These are phyloP conservation scores for Aleadryas rufinucha DNA, from an alignment of 2,113 vertebrate species.

Conservation along the genomic window DNA sequence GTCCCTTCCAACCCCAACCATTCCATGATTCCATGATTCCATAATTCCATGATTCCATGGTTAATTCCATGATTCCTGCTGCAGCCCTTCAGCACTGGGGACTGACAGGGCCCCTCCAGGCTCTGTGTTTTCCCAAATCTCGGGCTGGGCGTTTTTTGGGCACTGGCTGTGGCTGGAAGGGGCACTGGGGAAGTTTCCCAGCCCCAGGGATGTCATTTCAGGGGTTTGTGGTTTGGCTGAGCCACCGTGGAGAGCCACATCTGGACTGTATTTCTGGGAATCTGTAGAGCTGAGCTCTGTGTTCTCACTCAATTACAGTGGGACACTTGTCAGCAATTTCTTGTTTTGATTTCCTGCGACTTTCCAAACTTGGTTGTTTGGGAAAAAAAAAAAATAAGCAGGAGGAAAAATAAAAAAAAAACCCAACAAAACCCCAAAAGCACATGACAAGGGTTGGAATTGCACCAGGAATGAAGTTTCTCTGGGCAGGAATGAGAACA, in stretches of 20 bases:
- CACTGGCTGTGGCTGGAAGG: neutral
- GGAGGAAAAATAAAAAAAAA: fast-evolving
- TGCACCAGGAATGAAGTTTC: neutral
- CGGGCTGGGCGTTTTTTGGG: neutral
- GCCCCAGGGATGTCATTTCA: neutral
- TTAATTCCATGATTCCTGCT: neutral
- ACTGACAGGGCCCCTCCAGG: neutral
- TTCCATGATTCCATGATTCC: no score
- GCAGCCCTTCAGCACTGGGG: neutral
- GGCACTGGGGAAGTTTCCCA: neutral
- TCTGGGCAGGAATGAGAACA: neutral
- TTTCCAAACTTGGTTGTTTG: neutral
- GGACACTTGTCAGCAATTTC: conserved; percentile 46
- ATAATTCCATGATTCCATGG: neutral
- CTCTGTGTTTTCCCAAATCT: neutral
- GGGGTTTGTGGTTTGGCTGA: conserved; percentile 27
- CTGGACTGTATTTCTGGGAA: conserved; percentile 38
- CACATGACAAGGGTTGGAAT: neutral
- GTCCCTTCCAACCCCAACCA: neutral
- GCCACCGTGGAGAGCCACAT: neutral
- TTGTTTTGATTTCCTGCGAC: neutral
- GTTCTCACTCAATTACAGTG: conserved; percentile 31
- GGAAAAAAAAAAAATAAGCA: neutral
- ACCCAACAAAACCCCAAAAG: neutral
- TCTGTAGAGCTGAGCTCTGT: neutral